These are phyloP conservation scores for Typhlomys cinereus DNA, from an alignment of 2,113 vertebrate genomes.

Conservation along the genomic window DNA sequence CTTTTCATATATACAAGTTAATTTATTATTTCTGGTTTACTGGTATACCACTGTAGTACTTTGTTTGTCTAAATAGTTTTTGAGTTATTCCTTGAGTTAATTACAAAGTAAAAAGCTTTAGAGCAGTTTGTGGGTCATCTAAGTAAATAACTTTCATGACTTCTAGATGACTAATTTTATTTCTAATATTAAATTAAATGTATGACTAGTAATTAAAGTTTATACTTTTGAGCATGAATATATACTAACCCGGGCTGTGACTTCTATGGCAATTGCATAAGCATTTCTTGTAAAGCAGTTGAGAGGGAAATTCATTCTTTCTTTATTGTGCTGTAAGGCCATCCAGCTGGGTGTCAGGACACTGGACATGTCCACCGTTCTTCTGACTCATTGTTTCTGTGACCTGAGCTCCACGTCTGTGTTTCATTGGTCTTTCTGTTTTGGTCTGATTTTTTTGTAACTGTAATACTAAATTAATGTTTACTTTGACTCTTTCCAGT, in stretches of 20 bases:
- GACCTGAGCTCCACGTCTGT: background rate
- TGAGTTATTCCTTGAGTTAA: background rate
- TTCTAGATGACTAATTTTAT: background rate
- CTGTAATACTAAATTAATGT: background rate
- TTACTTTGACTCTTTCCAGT: background rate
- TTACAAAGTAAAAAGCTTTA: background rate
- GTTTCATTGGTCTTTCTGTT: background rate
- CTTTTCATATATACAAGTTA: background rate
- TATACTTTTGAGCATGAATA: background rate
- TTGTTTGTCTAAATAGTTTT: background rate
- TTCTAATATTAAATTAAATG: background rate
- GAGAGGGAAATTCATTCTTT: slow-evolving; percentile 21
- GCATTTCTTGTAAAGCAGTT: background rate
- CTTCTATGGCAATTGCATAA: background rate
- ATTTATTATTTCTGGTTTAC: too few species aligned
- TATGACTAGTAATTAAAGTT: slow-evolving; percentile 17
- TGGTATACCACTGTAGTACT: background rate
- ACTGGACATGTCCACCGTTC: background rate
- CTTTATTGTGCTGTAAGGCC: background rate
- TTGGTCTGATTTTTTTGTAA: background rate
- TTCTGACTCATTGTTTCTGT: background rate
- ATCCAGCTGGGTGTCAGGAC: background rate
- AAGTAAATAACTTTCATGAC: background rate
- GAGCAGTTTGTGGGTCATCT: background rate
- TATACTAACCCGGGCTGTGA: background rate